Conservation (phyloP, 2,113 vertebrate genomes). For the Melanotaenia duboulayi region DNA sequence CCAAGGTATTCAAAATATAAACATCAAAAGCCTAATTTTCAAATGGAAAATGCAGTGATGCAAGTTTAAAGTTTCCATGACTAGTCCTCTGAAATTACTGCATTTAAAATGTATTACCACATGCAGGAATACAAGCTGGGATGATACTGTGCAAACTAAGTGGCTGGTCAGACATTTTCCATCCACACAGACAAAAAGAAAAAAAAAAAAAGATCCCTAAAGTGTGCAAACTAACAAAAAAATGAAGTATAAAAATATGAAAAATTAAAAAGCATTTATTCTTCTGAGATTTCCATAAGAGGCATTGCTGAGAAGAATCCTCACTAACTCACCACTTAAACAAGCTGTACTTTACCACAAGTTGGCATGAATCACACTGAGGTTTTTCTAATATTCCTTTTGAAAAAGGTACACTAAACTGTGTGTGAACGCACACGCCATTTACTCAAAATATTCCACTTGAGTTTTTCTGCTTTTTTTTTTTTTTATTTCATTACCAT, state of each 20-base stretch:
- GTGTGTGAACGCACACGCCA: background rate
- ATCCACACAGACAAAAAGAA: background rate
- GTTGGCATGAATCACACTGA: conserved; percentile 16
- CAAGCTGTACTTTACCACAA: conserved; percentile 43
- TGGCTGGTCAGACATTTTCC: background rate
- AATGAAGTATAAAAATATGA: background rate
- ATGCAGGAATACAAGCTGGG: conserved; percentile 44
- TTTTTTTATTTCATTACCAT: background rate
- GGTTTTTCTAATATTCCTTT: conserved; percentile 26
- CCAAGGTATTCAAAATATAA: too few species aligned
- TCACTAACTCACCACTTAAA: conserved; percentile 31
- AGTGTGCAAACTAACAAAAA: background rate
- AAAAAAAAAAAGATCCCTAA: conserved; percentile 15
- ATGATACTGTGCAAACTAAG: conserved; percentile 17
- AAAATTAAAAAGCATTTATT: background rate
- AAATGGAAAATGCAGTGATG: background rate
- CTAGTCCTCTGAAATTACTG: conserved; percentile 14
- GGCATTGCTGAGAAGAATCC: conserved; percentile 49
- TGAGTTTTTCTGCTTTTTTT: background rate
- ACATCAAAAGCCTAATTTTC: background rate
- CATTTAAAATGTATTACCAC: conserved; percentile 17
- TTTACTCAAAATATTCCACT: background rate
- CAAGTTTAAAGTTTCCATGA: conserved; percentile 2
- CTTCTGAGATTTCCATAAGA: conserved; percentile 40
- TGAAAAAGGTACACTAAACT: background rate